Conservation (phyloP, 1,140 invertebrate genomes). For the Babylonia areolata region DNA sequence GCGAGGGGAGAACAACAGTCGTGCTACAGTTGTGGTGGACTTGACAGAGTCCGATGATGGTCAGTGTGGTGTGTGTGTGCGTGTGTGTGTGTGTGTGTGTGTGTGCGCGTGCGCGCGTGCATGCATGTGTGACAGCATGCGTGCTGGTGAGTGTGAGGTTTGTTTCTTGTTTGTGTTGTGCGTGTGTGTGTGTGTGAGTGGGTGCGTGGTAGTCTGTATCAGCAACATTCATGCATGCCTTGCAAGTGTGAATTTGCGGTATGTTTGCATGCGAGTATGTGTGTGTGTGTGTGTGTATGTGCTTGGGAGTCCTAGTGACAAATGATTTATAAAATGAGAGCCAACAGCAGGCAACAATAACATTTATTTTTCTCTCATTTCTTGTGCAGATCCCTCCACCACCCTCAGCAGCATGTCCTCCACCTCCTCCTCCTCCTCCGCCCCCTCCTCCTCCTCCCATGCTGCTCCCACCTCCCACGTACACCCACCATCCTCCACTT, state of each 20-base stretch:
- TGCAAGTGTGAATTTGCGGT: too few species aligned
- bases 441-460: not conserved
- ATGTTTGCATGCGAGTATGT: too few species aligned
- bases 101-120: not conserved
- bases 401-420: not conserved
- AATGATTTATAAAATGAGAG: too few species aligned
- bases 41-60: conserved; percentile 83
- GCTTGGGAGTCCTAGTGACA: too few species aligned
- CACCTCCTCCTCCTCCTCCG: not conserved
- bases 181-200: not conserved
- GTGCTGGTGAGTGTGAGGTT: too few species aligned
- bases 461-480: not conserved
- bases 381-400: not conserved
- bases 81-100: not conserved
- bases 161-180: too few species aligned
- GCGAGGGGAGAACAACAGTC: conserved; percentile 47
- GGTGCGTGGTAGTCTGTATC: not conserved
- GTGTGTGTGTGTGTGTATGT: too few species aligned
- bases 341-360: too few species aligned
- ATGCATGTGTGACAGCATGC: not conserved
- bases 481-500: not conserved
- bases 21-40: conserved; percentile 81
- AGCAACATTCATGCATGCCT: not conserved
- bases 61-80: conserved; percentile 59
- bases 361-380: not conserved